These are phyloP conservation scores for Cardiocondyla obscurior DNA, from an alignment of 1,140 invertebrate species.

Conservation along the genomic window DNA sequence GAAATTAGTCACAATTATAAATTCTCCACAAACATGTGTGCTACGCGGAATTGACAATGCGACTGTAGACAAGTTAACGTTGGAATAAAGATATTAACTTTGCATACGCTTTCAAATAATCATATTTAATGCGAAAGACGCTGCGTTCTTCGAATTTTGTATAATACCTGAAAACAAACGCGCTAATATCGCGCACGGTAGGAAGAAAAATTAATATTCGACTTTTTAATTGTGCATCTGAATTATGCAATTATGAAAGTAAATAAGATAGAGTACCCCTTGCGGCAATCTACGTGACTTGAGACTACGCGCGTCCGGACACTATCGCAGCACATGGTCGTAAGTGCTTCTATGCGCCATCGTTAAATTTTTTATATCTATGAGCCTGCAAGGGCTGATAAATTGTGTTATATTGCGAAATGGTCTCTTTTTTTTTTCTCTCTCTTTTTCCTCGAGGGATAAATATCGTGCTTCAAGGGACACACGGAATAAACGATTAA, in stretches of 20 bases:
- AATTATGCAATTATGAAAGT: conserved; percentile 4
- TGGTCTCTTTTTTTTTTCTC: neutral
- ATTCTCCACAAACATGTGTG: neutral
- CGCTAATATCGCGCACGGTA: neutral
- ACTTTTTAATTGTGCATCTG: neutral
- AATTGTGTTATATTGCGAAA: conserved; percentile 12
- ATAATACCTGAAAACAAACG: neutral
- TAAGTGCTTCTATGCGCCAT: neutral
- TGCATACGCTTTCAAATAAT: neutral
- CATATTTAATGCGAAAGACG: neutral
- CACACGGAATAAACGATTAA: neutral
- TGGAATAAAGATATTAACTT: neutral
- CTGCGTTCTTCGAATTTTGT: neutral
- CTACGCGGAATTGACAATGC: neutral
- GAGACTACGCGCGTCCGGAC: neutral
- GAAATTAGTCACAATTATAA: conserved; percentile 5
- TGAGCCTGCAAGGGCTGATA: neutral
- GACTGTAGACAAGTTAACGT: neutral
- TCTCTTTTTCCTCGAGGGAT: neutral
- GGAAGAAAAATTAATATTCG: neutral
- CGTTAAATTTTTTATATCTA: conserved; percentile 33
- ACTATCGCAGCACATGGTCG: neutral
- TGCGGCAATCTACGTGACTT: conserved; percentile 17
- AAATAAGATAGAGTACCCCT: neutral
- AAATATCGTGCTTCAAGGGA: neutral